These are phyloP conservation scores for Sipunculus nudus DNA, from an alignment of 2,888 invertebrate species.

Conservation along the genomic window DNA sequence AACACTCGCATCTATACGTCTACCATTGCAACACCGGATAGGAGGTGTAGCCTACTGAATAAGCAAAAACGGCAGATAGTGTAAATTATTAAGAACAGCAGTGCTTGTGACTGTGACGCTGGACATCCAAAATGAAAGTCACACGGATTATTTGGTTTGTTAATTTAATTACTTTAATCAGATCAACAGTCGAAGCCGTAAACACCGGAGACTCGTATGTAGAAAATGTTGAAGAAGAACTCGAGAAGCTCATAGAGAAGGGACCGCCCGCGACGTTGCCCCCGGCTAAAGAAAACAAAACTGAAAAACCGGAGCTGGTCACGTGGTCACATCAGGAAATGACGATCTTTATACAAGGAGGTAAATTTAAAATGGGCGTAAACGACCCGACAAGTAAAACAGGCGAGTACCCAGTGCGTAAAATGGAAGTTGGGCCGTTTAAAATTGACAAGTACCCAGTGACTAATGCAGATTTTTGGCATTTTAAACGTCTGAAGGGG, in stretches of 20 bases:
- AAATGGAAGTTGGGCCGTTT: constrained; percentile 52
- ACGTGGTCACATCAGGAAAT: neutral
- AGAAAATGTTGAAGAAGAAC: neutral
- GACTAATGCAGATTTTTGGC: constrained; percentile 60
- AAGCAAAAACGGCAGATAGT: no score
- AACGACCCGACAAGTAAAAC: constrained; percentile 56
- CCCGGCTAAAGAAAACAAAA: neutral
- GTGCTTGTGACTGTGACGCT: no score
- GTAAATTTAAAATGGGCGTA: constrained; percentile 51
- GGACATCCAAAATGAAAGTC: no score
- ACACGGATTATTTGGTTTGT: no score
- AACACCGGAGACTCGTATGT: neutral
- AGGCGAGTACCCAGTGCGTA: constrained; percentile 60
- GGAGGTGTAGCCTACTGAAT: no score
- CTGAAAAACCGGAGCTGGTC: neutral
- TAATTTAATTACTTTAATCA: no score
- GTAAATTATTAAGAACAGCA: no score
- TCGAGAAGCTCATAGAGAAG: neutral
- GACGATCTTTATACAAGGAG: constrained; percentile 35
- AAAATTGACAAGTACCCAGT: constrained; percentile 62
- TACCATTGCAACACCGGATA: no score
- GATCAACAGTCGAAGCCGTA: neutral
- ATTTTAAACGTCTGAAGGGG: constrained; percentile 52
- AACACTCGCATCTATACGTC: no score
- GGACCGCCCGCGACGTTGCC: no score